Evolutionary conservation across 53 echinoderm and acorn worm species (phyloP).

Genomic region (Arbacia lixula): DNA sequence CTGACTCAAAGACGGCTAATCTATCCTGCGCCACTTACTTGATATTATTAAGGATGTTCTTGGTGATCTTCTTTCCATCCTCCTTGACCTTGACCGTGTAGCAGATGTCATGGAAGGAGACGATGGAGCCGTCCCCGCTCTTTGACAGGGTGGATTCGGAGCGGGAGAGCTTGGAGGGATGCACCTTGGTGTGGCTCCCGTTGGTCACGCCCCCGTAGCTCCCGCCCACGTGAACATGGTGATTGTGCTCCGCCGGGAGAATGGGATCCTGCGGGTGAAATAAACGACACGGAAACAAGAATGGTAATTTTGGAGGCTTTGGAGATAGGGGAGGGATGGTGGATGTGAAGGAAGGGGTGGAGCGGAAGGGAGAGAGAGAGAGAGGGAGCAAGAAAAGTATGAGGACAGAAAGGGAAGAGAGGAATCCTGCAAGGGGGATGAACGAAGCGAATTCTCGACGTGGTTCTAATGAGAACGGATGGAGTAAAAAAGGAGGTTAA

Average conservation of each 20-base stretch:
- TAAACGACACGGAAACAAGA: background rate
- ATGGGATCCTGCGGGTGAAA: background rate
- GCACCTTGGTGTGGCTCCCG: background rate
- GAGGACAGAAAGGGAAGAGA: background rate
- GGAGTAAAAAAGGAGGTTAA: too few species aligned
- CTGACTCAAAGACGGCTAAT: too few species aligned
- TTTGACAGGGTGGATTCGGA: background rate
- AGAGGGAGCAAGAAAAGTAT: background rate
- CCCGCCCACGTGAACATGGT: too few species aligned
- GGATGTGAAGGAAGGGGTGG: too few species aligned
- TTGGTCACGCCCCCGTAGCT: slow-evolving; percentile 7
- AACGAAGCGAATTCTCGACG: too few species aligned
- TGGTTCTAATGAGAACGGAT: too few species aligned
- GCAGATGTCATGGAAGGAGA: slow-evolving; percentile 82
- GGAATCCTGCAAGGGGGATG: too few species aligned
- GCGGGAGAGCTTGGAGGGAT: background rate
- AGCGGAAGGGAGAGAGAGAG: background rate
- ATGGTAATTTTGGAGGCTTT: too few species aligned
- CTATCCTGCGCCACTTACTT: slow-evolving; percentile 14
- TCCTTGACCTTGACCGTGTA: slow-evolving; percentile 61
- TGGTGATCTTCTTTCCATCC: slow-evolving; percentile 58
- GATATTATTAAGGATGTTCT: slow-evolving; percentile 65
- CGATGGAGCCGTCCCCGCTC: slow-evolving; percentile 50
- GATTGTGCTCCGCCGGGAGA: background rate
- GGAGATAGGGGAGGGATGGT: too few species aligned